Evolutionary conservation across 2,113 vertebrate species (phyloP).

Genomic region (Misgurnus mizolepis): DNA sequence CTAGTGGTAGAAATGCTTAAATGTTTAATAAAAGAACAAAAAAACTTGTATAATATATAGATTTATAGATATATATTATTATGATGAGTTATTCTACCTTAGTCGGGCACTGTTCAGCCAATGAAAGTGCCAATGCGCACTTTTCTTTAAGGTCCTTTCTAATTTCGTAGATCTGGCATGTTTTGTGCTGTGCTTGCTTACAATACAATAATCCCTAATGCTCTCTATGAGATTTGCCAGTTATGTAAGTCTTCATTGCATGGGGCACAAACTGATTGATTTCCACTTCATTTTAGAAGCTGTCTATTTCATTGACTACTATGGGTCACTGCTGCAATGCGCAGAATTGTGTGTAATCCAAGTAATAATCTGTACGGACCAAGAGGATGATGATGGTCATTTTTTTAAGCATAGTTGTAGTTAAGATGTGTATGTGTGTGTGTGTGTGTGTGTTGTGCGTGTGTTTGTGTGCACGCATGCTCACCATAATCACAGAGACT

Average conservation of each 20-base stretch:
- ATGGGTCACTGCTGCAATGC: not conserved
- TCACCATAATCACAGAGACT: conserved; percentile 95
- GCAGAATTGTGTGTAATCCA: conserved; percentile 17
- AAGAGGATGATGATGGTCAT: not conserved
- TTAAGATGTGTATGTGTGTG: conserved; percentile 2
- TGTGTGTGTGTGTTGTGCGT: not conserved
- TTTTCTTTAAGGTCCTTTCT: not conserved
- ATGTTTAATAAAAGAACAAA: no score
- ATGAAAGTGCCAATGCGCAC: not conserved
- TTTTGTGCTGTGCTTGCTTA: conserved; percentile 17
- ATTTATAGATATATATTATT: no score
- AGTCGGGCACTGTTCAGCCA: not conserved
- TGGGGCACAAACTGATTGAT: conserved; percentile 21
- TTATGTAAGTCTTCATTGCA: conserved; percentile 37
- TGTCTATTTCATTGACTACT: conserved; percentile 22
- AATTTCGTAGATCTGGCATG: conserved; percentile 20
- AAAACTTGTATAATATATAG: no score
- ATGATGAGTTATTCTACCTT: conserved; percentile 7
- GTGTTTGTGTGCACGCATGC: conserved; percentile 53
- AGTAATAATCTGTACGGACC: not conserved
- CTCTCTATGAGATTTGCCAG: conserved; percentile 16
- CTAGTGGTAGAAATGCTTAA: no score
- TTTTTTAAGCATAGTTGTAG: not conserved
- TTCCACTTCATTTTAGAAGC: not conserved
- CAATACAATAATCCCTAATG: conserved; percentile 31